Percentiles rank a stretch among this genome's conserved stretches.
These are phyloP conservation scores for Synanthedon tipuliformis DNA, from an alignment of 2,888 invertebrate genomes.

Conservation along the genomic window DNA sequence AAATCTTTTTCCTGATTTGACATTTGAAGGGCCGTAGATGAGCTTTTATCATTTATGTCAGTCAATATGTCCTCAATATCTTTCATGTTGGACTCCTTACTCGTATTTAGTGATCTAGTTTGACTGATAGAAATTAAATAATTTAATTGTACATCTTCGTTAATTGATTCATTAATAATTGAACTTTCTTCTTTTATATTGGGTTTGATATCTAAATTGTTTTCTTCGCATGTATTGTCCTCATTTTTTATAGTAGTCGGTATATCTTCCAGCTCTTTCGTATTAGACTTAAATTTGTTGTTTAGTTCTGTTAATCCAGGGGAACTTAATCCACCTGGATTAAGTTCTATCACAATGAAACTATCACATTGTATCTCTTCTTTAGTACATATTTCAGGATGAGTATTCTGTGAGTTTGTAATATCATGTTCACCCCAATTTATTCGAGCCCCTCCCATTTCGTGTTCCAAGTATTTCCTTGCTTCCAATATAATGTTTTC, in stretches of 20 bases:
- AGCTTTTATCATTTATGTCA: too few species aligned
- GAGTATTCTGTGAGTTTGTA: not conserved
- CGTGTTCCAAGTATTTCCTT: conserved; percentile 75
- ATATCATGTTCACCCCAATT: conserved; percentile 69
- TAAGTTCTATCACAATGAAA: too few species aligned
- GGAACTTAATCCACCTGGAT: too few species aligned
- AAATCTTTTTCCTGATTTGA: not conserved
- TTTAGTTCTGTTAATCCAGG: not conserved
- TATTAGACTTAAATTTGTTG: not conserved
- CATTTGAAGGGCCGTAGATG: too few species aligned
- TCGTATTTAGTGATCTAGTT: not conserved
- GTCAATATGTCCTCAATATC: not conserved
- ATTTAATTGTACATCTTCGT: too few species aligned
- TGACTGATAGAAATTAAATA: too few species aligned
- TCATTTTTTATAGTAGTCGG: not conserved
- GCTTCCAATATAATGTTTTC: conserved; percentile 82
- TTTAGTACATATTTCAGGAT: conserved; percentile 3
- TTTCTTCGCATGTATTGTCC: not conserved
- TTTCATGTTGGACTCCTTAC: not conserved
- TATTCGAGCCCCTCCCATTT: conserved; percentile 78
- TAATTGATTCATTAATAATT: not conserved
- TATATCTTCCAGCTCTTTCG: not conserved
- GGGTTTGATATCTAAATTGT: not conserved
- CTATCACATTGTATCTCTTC: not conserved
- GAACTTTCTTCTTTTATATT: not conserved